These are phyloP conservation scores for Mus spicilegus DNA, from an alignment of 2,113 vertebrate species.

Conservation along the genomic window DNA sequence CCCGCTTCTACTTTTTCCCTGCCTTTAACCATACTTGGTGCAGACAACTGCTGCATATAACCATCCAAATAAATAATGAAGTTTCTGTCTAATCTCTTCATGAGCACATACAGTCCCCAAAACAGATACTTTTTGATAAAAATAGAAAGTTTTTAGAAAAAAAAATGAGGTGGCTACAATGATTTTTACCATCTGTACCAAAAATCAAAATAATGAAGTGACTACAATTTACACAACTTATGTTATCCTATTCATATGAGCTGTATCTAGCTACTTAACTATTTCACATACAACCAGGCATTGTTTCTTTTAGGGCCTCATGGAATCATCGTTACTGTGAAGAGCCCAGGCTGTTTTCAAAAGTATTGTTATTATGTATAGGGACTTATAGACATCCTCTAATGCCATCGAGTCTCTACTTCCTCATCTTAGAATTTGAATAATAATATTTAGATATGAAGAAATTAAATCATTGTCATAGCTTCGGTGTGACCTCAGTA, in stretches of 20 bases:
- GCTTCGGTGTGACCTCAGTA: neutral
- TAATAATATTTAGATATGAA: neutral
- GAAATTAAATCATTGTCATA: neutral
- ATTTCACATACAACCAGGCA: neutral
- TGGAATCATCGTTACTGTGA: neutral
- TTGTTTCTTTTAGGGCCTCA: neutral
- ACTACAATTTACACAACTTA: neutral
- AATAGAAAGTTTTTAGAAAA: neutral
- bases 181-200: neutral
- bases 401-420: neutral
- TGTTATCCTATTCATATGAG: neutral
- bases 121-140: conserved; percentile 43
- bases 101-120: neutral
- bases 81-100: neutral
- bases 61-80: conserved; percentile 3
- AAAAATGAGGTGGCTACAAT: neutral
- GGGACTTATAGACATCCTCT: neutral
- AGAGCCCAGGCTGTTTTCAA: neutral
- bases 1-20: neutral
- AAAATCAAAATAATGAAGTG: conserved; percentile 17
- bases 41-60: neutral
- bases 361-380: neutral
- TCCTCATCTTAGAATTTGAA: neutral
- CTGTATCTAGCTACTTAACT: neutral
- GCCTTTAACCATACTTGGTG: neutral